Base-by-base conservation (phyloP, 2,113 vertebrate genomes). In the Bos indicus region DNA sequence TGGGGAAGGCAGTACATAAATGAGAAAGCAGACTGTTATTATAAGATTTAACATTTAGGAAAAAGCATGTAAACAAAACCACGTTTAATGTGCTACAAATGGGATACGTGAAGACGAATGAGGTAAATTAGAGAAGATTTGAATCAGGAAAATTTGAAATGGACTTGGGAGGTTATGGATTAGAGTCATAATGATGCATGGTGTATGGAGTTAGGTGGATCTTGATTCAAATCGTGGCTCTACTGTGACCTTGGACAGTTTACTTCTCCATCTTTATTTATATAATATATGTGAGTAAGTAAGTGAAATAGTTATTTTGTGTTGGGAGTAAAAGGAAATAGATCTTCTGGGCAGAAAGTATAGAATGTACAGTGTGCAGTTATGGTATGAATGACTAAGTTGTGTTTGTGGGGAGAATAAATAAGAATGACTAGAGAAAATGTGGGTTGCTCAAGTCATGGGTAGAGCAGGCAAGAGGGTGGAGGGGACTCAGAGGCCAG, bases 301-400 rank as follows among this genome's bases (percentile, higher is more conserved):
- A 88, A 95, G 43, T 95, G 51, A 97, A 97, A 57, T 86, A 74
- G 62, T 74, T 85, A 64, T 54, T 92, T 51, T 87, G 33, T 81
- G 48, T 96, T 96, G 83, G 64, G 71, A 96, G 56, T 88, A 90
- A 91, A 95, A 94, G 80, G 62, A 90, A 95, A 95, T 67, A 80
- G 82, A 28, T 74, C 74, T 96, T 94, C 78, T 84, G 77, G 46
- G 77, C 28, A 82, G 71, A 96, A 91, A 96, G 60, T 92, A 74
- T 91, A 87, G 78, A 95, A 97, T 67, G 40, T 89, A 10, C 81
- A 77, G 13, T 84, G 84, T 82, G 15, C 56, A 64, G 1, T 48
- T 57, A 36, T 86, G 87, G 33, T 85, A 46, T 96, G 94, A 97
- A 97, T 97, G 94, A 97, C 91, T 71, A 91, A 95, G 85, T 59